Evolutionary conservation across 2,797 vertebrate genomes (phyloP).

Genomic region (Sciurus carolinensis): DNA sequence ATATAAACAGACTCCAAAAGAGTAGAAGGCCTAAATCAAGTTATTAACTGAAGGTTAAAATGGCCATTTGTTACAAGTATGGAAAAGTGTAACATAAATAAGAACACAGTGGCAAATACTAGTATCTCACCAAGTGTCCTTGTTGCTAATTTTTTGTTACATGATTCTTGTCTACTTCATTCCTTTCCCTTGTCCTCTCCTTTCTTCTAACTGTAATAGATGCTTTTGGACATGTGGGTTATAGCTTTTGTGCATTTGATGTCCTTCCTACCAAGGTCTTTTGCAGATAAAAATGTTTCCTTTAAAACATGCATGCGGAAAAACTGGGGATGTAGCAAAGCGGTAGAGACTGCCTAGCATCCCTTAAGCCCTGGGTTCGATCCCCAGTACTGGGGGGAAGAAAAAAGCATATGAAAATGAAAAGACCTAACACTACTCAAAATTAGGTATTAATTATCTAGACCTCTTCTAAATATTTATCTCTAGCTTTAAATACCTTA

Average conservation of each 20-base stretch:
- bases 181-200: not conserved
- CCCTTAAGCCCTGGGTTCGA: too few species aligned
- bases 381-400: too few species aligned
- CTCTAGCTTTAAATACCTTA: not conserved
- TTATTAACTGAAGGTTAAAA: not conserved
- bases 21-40: not conserved
- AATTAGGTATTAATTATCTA: not conserved
- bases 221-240: not conserved
- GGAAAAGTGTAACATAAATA: not conserved
- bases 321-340: too few species aligned
- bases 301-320: constrained; percentile 11
- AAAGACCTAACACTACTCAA: constrained; percentile 6
- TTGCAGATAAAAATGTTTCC: constrained; percentile 63
- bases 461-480: not conserved
- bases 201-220: not conserved
- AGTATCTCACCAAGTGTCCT: not conserved
- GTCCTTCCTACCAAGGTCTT: constrained; percentile 42
- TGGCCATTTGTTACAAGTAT: not conserved
- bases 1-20: not conserved
- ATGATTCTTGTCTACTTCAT: not conserved
- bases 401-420: constrained; percentile 1
- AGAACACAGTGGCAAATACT: not conserved
- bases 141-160: not conserved
- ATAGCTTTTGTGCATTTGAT: not conserved
- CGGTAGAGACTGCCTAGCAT: too few species aligned